These are phyloP conservation scores for Urophycis tenuis DNA, from an alignment of 2,797 vertebrate species.

Conservation along the genomic window DNA sequence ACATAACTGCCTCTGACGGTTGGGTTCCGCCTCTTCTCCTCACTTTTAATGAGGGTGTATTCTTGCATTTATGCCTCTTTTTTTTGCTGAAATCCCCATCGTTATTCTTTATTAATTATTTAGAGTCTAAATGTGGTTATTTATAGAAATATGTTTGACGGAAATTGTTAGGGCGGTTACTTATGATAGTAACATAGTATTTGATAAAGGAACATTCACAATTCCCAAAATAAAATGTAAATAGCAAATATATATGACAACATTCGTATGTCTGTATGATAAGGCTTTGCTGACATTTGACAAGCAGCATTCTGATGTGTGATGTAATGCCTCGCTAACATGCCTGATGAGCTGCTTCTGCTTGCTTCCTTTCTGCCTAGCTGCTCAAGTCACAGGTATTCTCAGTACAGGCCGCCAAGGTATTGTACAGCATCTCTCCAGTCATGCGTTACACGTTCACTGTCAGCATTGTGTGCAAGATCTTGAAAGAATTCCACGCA, in stretches of 20 bases:
- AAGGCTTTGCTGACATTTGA: not conserved
- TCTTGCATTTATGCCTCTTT: not conserved
- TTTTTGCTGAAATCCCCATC: not conserved
- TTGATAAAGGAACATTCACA: not conserved
- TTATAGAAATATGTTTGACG: not conserved
- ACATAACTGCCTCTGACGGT: not conserved
- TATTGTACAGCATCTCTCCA: constrained; percentile 45
- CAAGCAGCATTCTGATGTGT: not conserved
- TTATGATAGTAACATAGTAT: not conserved
- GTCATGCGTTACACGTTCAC: constrained; percentile 14
- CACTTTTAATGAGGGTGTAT: not conserved
- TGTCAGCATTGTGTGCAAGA: constrained; percentile 13
- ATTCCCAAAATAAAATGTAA: not conserved
- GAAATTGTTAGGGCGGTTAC: not conserved
- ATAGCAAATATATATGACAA: not conserved
- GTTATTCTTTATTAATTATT: not conserved
- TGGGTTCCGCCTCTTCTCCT: not conserved
- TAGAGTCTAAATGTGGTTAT: not conserved
- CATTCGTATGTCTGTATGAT: not conserved
- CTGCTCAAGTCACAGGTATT: constrained; percentile 52
- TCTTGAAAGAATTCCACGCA: not conserved
- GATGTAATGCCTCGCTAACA: not conserved
- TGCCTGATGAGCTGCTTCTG: constrained; percentile 66
- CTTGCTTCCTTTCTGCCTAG: constrained; percentile 75
- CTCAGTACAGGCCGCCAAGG: constrained; percentile 55